Evolutionary conservation across 2,888 invertebrate genomes (phyloP).

Genomic region (Pyrrhosoma nymphula): DNA sequence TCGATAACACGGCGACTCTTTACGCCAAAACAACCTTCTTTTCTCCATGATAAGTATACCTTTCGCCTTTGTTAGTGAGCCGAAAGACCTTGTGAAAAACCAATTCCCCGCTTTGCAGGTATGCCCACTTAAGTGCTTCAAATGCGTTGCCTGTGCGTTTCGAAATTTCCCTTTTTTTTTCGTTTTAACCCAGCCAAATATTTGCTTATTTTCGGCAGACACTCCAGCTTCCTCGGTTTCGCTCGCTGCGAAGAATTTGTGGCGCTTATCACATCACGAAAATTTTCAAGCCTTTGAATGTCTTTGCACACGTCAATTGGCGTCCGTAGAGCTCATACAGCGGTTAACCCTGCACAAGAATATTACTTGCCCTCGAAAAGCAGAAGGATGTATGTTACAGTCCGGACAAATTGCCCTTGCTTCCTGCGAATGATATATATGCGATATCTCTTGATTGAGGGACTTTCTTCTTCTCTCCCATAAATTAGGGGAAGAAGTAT

Average conservation of each 20-base stretch:
- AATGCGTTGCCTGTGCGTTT: not conserved
- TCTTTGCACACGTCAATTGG: no score
- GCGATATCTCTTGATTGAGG: no score
- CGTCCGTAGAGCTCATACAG: no score
- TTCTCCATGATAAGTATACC: not conserved
- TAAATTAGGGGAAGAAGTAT: not conserved
- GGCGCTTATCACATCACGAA: not conserved
- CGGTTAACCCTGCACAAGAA: no score
- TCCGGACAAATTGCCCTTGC: no score
- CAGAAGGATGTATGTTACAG: no score
- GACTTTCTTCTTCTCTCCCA: not conserved
- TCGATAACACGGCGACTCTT: not conserved
- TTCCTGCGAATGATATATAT: no score
- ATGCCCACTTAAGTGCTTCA: not conserved
- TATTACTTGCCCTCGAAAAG: no score
- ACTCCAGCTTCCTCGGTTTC: not conserved
- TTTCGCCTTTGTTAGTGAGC: not conserved
- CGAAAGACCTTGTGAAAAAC: not conserved
- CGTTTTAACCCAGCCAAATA: not conserved
- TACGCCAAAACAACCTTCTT: not conserved
- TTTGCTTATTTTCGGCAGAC: not conserved
- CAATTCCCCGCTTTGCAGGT: not conserved
- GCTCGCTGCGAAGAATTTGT: not conserved
- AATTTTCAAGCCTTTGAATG: no score
- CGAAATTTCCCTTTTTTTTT: not conserved